phyloP scores from a whole-genome alignment of 2,113 vertebrate species.

The Fregata magnificens region DNA sequence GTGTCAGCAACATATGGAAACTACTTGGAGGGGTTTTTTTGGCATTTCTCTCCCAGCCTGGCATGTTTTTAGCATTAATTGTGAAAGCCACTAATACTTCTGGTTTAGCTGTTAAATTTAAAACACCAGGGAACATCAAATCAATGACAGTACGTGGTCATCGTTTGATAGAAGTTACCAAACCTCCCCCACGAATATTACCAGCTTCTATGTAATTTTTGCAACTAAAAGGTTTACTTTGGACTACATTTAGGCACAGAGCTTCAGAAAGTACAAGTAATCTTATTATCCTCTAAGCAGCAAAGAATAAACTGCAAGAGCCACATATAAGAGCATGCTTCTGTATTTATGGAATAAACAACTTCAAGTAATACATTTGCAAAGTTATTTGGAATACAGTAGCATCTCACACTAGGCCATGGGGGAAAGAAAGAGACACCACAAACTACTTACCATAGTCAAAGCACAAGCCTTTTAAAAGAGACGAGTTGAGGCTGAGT shows the following conservation, averaged over 20 bases:
- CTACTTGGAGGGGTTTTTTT: neutral
- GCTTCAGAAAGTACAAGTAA: neutral
- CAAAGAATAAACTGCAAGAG: neutral
- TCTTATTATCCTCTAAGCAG: neutral
- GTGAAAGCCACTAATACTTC: neutral
- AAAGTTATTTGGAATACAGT: neutral
- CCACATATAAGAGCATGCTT: neutral
- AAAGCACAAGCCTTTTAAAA: neutral
- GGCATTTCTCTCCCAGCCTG: neutral
- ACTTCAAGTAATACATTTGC: neutral
- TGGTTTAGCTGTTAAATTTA: neutral
- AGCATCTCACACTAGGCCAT: neutral
- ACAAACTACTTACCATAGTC: neutral
- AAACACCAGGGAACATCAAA: neutral
- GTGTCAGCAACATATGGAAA: constrained; percentile 22
- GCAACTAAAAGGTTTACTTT: neutral
- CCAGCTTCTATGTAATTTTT: neutral
- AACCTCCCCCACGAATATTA: neutral
- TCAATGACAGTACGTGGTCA: neutral
- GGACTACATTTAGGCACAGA: neutral
- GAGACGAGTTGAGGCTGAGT: neutral
- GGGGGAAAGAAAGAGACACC: neutral
- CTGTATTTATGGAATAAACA: neutral
- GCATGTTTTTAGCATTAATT: neutral
- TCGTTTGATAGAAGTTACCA: neutral